Evolutionary conservation across 2,113 vertebrate species (phyloP).

Genomic region (Castor canadensis): DNA sequence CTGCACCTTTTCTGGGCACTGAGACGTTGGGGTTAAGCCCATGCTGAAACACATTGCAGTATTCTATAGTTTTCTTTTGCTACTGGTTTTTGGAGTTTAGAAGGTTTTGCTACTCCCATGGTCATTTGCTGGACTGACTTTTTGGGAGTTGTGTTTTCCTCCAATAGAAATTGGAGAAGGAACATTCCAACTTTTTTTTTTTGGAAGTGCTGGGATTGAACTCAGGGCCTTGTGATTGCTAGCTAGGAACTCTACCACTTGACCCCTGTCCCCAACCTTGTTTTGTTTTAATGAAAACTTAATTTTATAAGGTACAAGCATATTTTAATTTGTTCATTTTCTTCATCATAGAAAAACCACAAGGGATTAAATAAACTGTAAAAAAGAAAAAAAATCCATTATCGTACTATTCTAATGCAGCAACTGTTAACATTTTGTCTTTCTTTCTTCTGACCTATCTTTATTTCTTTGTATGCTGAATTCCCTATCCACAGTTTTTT

Average conservation of each 20-base stretch:
- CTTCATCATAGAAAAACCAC: background rate
- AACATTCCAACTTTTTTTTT: too few species aligned
- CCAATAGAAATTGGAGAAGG: background rate
- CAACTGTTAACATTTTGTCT: background rate
- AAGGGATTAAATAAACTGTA: background rate
- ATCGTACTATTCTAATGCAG: background rate
- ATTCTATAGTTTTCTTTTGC: background rate
- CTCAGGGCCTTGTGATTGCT: too few species aligned
- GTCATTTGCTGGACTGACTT: background rate
- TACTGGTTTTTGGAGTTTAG: background rate
- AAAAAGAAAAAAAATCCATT: background rate
- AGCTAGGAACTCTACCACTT: too few species aligned
- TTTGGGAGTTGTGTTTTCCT: background rate
- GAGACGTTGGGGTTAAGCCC: too few species aligned
- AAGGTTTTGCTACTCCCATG: background rate
- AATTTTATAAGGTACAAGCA: background rate
- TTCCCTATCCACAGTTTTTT: background rate
- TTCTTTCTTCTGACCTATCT: background rate
- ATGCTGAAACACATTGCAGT: too few species aligned
- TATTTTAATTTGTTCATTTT: background rate
- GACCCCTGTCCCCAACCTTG: too few species aligned
- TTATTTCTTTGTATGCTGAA: background rate
- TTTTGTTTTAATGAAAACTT: background rate
- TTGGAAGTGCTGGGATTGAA: too few species aligned
- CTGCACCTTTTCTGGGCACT: too few species aligned